Conservation (phyloP, 2,888 invertebrate genomes). For the Tachina lurida region DNA sequence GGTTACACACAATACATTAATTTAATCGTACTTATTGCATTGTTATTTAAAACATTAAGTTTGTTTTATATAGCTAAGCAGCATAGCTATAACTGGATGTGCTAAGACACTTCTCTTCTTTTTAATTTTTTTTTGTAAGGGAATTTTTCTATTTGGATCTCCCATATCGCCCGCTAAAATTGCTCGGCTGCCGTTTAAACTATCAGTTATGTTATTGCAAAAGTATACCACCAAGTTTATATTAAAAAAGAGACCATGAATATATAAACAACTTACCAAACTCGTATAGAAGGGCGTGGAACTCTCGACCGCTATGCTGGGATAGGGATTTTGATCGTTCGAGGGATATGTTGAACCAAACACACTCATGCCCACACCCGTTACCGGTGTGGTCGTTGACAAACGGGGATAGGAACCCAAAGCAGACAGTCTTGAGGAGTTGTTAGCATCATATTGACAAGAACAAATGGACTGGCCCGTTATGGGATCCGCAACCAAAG, state of each 20-base stretch:
- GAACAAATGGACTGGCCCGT: slow-evolving; percentile 96
- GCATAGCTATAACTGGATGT: too few species aligned
- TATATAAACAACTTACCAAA: slow-evolving; percentile 88
- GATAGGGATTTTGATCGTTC: slow-evolving; percentile 95
- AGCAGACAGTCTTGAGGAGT: slow-evolving; percentile 60
- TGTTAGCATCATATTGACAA: slow-evolving; percentile 93
- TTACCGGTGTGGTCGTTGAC: slow-evolving; percentile 83
- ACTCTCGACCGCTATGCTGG: slow-evolving; percentile 95
- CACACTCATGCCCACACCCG: slow-evolving; percentile 87
- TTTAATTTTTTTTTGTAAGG: too few species aligned
- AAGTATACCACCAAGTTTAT: background rate
- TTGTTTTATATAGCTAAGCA: too few species aligned
- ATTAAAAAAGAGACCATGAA: background rate
- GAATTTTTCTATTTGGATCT: too few species aligned
- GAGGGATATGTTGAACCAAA: slow-evolving; percentile 95
- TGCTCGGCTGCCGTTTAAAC: too few species aligned
- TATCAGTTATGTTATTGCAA: too few species aligned
- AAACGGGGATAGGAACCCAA: slow-evolving; percentile 68
- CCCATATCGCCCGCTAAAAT: too few species aligned
- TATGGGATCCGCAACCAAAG: slow-evolving; percentile 95
- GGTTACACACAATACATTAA: too few species aligned
- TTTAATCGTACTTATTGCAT: too few species aligned
- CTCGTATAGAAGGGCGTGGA: slow-evolving; percentile 95
- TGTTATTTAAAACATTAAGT: too few species aligned
- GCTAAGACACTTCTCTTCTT: too few species aligned